Percentiles rank a stretch among this genome's conserved stretches.
Evolutionary conservation across 1,140 invertebrate genomes (phyloP).

Genomic region (Ips typographus): DNA sequence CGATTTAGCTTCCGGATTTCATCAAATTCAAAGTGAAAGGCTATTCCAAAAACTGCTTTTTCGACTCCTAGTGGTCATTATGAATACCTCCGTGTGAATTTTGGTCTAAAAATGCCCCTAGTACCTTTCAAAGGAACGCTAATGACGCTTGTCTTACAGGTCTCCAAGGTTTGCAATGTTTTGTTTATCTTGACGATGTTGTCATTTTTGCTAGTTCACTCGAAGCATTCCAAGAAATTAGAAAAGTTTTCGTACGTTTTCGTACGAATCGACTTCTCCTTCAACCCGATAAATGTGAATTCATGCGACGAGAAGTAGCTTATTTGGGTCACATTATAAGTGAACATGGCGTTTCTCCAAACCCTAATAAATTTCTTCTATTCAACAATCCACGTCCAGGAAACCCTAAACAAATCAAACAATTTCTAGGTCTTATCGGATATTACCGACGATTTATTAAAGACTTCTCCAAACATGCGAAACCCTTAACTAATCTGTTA

Average conservation of each 20-base stretch:
- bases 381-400: constrained; percentile 50
- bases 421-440: constrained; percentile 52
- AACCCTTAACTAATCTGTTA: constrained; percentile 34
- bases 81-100: constrained; percentile 48
- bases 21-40: constrained; percentile 52
- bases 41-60: constrained; percentile 56
- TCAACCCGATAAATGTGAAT: constrained; percentile 51
- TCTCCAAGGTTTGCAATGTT: constrained; percentile 45
- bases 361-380: constrained; percentile 50
- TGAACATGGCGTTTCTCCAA: constrained; percentile 50
- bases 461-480: constrained; percentile 32
- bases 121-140: constrained; percentile 48
- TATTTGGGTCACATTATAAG: constrained; percentile 49
- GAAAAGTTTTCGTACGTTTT: constrained; percentile 26
- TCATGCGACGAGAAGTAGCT: constrained; percentile 44
- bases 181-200: constrained; percentile 52
- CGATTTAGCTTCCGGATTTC: constrained; percentile 56
- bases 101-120: constrained; percentile 49
- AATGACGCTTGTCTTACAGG: constrained; percentile 49
- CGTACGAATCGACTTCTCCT: constrained; percentile 19
- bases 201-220: constrained; percentile 49
- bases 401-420: constrained; percentile 42
- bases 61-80: constrained; percentile 45
- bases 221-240: constrained; percentile 36
- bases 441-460: constrained; percentile 39